phyloP scores from a whole-genome alignment of 2,888 invertebrate species.

The Deilephila elpenor region DNA sequence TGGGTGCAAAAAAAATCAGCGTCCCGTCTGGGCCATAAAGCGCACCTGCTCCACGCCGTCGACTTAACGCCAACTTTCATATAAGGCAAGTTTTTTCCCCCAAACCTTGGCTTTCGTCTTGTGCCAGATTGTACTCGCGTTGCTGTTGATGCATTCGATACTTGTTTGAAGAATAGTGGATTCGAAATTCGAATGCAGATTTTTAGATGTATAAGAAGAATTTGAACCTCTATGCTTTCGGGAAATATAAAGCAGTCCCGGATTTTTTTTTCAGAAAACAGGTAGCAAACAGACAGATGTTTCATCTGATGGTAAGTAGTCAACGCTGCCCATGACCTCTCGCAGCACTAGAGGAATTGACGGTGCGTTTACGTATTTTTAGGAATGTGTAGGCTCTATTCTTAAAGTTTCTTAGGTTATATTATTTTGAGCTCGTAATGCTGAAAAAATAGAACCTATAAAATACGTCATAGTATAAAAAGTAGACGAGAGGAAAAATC shows the following conservation, averaged over 20 bases:
- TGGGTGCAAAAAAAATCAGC: slow-evolving; percentile 60
- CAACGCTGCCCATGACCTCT: background rate
- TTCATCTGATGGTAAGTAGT: background rate
- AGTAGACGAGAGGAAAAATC: too few species aligned
- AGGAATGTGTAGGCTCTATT: too few species aligned
- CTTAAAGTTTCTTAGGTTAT: too few species aligned
- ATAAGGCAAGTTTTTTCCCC: slow-evolving; percentile 70
- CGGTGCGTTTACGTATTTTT: too few species aligned
- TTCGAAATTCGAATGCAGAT: background rate
- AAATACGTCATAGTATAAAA: too few species aligned
- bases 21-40: slow-evolving; percentile 66
- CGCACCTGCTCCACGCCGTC: slow-evolving; percentile 69
- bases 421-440: too few species aligned
- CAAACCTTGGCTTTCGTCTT: slow-evolving; percentile 45
- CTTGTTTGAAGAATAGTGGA: background rate
- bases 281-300: too few species aligned
- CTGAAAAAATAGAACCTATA: too few species aligned
- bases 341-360: background rate
- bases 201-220: too few species aligned
- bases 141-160: slow-evolving; percentile 37
- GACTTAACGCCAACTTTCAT: slow-evolving; percentile 69
- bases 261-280: too few species aligned
- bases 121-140: slow-evolving; percentile 31
- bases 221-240: too few species aligned
- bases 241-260: too few species aligned